Evolutionary conservation across 2,113 vertebrate species (phyloP), one percentile per base, ranked within the genome.

Genomic region (Chauna torquata): DNA sequence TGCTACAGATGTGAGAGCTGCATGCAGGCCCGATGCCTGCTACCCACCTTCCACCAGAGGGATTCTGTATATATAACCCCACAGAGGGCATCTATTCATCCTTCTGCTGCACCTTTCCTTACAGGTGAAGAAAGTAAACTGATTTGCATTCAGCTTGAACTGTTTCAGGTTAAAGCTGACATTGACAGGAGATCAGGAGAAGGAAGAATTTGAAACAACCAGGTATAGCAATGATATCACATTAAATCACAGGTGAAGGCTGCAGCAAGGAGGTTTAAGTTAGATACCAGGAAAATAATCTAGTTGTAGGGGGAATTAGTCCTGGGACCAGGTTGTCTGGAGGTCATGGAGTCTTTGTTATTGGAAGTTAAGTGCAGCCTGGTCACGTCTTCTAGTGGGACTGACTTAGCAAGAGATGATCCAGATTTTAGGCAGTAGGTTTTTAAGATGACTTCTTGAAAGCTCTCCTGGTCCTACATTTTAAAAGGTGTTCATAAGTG

Each of bases 171-270:
- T 75, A 98, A 98, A 91, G 97, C 98, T 22, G 97, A 97, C 70
- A 96, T 95, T 6, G 96, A 98, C 87, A 83, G 95, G 30, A 97
- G 97, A 82, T 98, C 96, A 97, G 1, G 93, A 98, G 92, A 98
- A 98, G 91, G 97, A 98, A 92, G 97, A 98, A 94, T 97, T 98
- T 95, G 98, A 98, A 97, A 97, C 97, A 83, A 98, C 91, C 15
- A 97, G 97, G 97, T 98, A 82, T 2, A 72, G 59, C 2, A 0
- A 62, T 12, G 14, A 27, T 24, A 38, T 2, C 27, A 50, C 34
- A 45, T 42, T 27, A 49, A 82, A 22, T 15, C 45, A 38, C 32
- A 66, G 27, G 50, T 2, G 8, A 42, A 90, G 25, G 52, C 23
- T 61, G 54, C 58, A 77, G 52, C 27, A 30, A 1, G 14, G 45